A percentile compares a stretch with the other conserved stretches of the same genome.
Conservation (phyloP, 64 coral and sea anemone species). For the Montipora foliosa region DNA sequence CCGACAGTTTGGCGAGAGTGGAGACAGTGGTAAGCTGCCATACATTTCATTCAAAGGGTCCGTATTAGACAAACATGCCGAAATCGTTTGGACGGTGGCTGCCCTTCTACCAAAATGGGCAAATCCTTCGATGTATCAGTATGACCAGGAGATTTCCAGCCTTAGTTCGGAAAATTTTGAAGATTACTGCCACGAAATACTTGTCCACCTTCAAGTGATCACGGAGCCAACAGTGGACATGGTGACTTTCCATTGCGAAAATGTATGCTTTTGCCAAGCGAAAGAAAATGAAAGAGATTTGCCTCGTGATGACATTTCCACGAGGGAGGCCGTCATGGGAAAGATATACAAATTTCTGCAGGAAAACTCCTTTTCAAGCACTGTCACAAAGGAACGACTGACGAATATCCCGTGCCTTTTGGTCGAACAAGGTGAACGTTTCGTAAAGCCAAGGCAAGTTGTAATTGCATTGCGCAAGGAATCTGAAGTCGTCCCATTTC, state of each 20-base stretch:
- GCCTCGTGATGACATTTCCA: neutral
- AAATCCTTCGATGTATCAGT: too few relatives aligned
- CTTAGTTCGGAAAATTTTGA: too few relatives aligned
- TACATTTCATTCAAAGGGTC: conserved; percentile 70
- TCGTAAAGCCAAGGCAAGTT: conserved; percentile 60
- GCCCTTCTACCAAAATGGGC: conserved; percentile 26
- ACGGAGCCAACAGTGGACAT: conserved; percentile 11
- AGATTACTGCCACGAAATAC: too few relatives aligned
- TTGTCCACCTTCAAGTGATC: neutral
- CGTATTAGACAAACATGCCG: neutral
- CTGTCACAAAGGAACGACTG: neutral
- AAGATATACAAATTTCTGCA: conserved; percentile 23
- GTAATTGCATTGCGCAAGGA: conserved; percentile 32
- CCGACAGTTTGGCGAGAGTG: conserved; percentile 4
- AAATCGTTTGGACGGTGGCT: conserved; percentile 40
- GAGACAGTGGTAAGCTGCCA: neutral
- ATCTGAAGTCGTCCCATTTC: conserved; percentile 61
- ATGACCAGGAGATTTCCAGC: too few relatives aligned
- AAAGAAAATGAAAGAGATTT: conserved; percentile 8
- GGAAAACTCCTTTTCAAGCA: neutral
- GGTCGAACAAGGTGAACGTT: conserved; percentile 63
- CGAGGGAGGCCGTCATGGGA: conserved; percentile 20
- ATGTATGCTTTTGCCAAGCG: conserved; percentile 1
- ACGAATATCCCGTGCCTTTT: conserved; percentile 36
- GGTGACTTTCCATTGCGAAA: conserved; percentile 33